Conservation (phyloP, 92 coral and sea anemone genomes). For the Zoanthus solanderi region DNA sequence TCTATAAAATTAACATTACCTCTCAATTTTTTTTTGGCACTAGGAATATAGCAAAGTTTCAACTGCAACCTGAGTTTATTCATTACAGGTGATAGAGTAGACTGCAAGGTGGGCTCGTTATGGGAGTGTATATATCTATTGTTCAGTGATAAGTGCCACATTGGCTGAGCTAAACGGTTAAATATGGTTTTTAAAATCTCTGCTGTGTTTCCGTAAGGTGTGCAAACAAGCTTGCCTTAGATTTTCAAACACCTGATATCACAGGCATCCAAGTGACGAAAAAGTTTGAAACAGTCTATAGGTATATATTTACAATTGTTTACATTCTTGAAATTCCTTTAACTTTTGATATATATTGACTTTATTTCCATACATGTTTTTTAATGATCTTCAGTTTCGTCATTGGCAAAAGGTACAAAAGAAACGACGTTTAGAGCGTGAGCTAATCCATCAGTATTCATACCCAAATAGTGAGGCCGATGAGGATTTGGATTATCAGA, state of each 20-base stretch:
- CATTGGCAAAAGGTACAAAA: slow-evolving; percentile 76
- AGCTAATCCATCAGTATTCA: slow-evolving; percentile 80
- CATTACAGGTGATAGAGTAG: background rate
- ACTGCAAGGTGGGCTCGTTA: background rate
- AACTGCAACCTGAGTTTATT: background rate
- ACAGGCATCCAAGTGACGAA: too few species aligned
- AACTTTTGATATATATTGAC: background rate
- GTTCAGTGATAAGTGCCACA: background rate
- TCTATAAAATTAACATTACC: too few species aligned
- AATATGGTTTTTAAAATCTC: too few species aligned
- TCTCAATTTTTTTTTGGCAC: too few species aligned
- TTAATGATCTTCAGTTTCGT: slow-evolving; percentile 59
- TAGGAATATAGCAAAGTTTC: too few species aligned
- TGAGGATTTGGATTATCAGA: slow-evolving; percentile 73
- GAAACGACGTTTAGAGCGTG: slow-evolving; percentile 82
- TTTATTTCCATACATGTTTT: background rate
- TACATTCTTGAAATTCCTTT: too few species aligned
- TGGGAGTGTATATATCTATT: background rate
- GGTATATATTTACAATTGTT: too few species aligned
- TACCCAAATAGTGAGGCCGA: slow-evolving; percentile 89
- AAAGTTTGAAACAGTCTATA: background rate
- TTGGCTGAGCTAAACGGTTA: too few species aligned
- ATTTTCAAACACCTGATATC: too few species aligned
- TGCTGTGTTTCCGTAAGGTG: too few species aligned
- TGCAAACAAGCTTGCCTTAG: too few species aligned